Evolutionary conservation across 2,797 vertebrate genomes (phyloP).

Genomic region (Columba guinea): DNA sequence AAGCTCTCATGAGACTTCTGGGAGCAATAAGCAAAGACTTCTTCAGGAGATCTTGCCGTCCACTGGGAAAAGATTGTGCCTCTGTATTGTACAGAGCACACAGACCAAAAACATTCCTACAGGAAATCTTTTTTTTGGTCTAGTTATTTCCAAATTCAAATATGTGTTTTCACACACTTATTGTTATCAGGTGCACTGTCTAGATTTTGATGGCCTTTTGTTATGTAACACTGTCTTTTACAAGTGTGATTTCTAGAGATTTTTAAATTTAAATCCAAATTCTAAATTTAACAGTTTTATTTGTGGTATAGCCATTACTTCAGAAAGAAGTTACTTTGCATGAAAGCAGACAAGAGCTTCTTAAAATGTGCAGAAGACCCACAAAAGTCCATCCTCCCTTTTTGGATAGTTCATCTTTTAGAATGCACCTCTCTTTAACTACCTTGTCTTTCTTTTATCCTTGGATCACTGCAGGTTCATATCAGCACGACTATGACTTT

Average conservation of each 20-base stretch:
- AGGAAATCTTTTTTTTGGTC: background rate
- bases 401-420: background rate
- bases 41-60: background rate
- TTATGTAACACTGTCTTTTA: background rate
- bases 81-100: background rate
- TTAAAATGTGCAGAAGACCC: background rate
- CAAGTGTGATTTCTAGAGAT: background rate
- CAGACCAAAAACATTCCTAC: background rate
- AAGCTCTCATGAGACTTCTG: background rate
- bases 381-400: accelerated
- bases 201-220: background rate
- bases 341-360: background rate
- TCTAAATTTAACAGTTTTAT: background rate
- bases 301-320: background rate
- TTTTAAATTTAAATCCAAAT: background rate
- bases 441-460: background rate
- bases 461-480: background rate
- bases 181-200: background rate
- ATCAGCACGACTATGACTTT: background rate
- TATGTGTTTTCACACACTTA: background rate
- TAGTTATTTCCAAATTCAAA: background rate
- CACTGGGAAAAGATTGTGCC: background rate
- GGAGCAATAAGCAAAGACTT: background rate
- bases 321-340: background rate
- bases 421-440: background rate